A percentile compares a stretch with the other conserved stretches of the same genome.
Conservation (phyloP, 1,140 invertebrate species). For the Drosophila neocordata region DNA sequence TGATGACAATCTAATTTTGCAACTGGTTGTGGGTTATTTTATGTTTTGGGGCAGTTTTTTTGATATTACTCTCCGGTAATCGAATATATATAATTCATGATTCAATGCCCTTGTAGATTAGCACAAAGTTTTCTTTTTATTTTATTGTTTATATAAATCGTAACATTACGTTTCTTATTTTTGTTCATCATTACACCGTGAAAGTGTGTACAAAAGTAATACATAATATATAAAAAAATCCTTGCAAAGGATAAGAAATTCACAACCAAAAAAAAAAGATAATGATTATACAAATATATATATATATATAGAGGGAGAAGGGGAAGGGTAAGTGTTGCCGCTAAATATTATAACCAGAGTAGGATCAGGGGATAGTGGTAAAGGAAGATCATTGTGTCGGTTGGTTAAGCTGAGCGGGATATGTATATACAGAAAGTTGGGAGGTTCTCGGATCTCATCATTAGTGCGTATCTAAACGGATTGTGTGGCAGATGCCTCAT, state of each 20-base stretch:
- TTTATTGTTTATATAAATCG: slow-evolving; percentile 30
- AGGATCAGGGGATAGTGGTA: no score
- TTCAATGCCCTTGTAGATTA: slow-evolving; percentile 32
- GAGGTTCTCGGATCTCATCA: not conserved
- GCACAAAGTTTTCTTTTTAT: slow-evolving; percentile 44
- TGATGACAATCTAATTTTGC: no score
- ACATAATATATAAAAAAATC: slow-evolving; percentile 31
- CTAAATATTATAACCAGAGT: no score
- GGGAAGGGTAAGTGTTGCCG: no score
- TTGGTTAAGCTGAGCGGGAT: not conserved
- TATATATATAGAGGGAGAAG: not conserved
- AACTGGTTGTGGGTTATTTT: not conserved
- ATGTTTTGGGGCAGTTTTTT: not conserved
- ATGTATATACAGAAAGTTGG: slow-evolving; percentile 40
- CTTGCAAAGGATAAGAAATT: slow-evolving; percentile 48
- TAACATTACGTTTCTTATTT: slow-evolving; percentile 30
- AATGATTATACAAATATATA: slow-evolving; percentile 1
- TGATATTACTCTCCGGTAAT: not conserved
- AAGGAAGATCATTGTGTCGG: no score
- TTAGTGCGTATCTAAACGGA: slow-evolving; percentile 43
- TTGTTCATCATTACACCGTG: slow-evolving; percentile 25
- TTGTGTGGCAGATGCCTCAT: slow-evolving; percentile 43
- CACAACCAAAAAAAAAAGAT: slow-evolving; percentile 32
- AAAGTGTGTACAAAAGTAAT: slow-evolving; percentile 35
- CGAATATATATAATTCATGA: slow-evolving; percentile 6